Evolutionary conservation across 1,140 invertebrate species (phyloP), one percentile per base, ranked within the genome.

Genomic region (Achroia grisella): DNA sequence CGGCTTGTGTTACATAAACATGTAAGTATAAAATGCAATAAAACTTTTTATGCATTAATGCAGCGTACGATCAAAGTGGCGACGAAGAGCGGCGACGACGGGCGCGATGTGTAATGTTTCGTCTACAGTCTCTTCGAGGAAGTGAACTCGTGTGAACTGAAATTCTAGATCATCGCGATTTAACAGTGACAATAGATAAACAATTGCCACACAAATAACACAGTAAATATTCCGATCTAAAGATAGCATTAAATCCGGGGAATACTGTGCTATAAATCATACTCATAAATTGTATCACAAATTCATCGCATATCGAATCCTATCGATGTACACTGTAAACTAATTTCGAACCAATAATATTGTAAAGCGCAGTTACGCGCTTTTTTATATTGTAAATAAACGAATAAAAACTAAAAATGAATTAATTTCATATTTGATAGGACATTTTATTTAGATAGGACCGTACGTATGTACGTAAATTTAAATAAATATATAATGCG

Each of bases 51-150:
- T 39, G 34, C 39, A 31, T 12, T 10, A 14, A 35, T 32, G 30
- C 32, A 12, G 13, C 33, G 41, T 54, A 28, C 57, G 61, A 47
- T 52, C 61, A 67, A 36, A 55, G 59, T 31, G 50, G 36, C 39
- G 54, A 32, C 40, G 49, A 68, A 62, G 61, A 68, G 59, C 60
- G 61, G 39, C 48, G 52, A 46, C 46, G 34, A 41, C 17, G 17
- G 57, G 54, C 54, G 60, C 66, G 59, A 70, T 67, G 70, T 48
- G 40, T 53, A 41, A 48, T 48, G 56, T 71, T 69, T 63, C 61
- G 60, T 50, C 37, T 73, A 67, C 71, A 64, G 64, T 62, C 62
- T 54, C 17, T 79, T 80, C 76, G 67, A 37, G 50, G 76, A 80
- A 79, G 62, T 48, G 37, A 32, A 50, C 62, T 61, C 68, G 58